phyloP scores from a whole-genome alignment of 2,888 invertebrate species.

The Euzophera pinguis region DNA sequence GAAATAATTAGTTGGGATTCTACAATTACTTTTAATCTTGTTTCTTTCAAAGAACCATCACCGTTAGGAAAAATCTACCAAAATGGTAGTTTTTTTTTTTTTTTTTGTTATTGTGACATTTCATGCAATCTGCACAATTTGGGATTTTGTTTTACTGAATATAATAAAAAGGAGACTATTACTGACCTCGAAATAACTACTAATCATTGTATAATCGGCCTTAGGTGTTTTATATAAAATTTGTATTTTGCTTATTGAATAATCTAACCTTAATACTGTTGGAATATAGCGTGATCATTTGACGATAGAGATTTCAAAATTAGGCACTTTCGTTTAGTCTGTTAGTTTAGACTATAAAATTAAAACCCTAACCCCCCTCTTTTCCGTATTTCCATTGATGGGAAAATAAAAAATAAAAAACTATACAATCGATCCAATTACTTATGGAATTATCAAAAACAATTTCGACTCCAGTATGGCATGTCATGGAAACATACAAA shows the following conservation, averaged over 20 bases:
- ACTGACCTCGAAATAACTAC: not conserved
- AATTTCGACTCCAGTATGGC: no score
- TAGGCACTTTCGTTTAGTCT: not conserved
- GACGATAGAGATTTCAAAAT: conserved; percentile 34
- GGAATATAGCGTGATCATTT: conserved; percentile 51
- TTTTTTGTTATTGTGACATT: not conserved
- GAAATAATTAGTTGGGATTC: conserved; percentile 24
- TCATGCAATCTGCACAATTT: conserved; percentile 7
- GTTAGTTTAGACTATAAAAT: no score
- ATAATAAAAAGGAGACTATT: conserved; percentile 11
- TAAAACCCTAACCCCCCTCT: no score
- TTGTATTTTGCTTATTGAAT: conserved; percentile 53
- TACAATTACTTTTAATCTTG: not conserved
- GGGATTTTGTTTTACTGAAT: conserved; percentile 7
- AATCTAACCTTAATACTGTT: conserved; percentile 63
- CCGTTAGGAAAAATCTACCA: conserved; percentile 6
- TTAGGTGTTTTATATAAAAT: conserved; percentile 21
- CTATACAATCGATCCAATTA: no score
- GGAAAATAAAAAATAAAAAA: no score
- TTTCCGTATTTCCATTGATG: no score
- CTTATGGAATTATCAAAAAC: no score
- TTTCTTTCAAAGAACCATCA: conserved; percentile 3
- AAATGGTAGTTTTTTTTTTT: conserved; percentile 8
- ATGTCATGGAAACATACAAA: no score
- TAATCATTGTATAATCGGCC: not conserved